A percentile compares a stretch with the other conserved stretches of the same genome.
These are phyloP conservation scores for Lepidotrigona ventralis DNA, from an alignment of 1,140 invertebrate species.

Conservation along the genomic window DNA sequence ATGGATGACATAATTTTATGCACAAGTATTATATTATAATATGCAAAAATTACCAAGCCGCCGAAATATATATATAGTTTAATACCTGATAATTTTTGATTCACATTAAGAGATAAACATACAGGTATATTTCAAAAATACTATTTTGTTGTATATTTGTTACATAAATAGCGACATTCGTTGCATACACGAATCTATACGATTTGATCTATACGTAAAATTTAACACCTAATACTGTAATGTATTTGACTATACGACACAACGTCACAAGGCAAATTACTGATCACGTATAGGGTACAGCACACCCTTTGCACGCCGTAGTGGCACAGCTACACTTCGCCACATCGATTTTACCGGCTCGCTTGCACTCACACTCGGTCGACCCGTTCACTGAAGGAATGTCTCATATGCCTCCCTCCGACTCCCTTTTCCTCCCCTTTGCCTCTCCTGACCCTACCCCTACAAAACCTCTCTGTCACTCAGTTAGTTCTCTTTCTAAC, in stretches of 20 bases:
- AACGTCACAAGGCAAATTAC: conserved; percentile 57
- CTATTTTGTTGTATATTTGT: neutral
- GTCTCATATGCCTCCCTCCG: conserved; percentile 70
- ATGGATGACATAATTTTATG: neutral
- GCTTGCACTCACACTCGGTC: conserved; percentile 70
- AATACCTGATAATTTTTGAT: neutral
- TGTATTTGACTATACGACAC: conserved; percentile 31
- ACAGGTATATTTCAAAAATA: neutral
- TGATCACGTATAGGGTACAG: conserved; percentile 43
- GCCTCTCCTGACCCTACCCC: conserved; percentile 28
- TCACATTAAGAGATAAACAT: neutral
- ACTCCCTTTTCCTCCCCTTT: conserved; percentile 54
- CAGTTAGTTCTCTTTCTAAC: conserved; percentile 60
- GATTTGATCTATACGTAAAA: neutral
- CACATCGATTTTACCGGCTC: conserved; percentile 77
- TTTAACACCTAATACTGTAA: conserved; percentile 10
- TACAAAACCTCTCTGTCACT: conserved; percentile 59
- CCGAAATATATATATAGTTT: neutral
- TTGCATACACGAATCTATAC: neutral
- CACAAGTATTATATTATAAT: neutral
- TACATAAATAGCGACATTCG: neutral
- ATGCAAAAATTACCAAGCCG: neutral
- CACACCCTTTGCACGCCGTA: conserved; percentile 64
- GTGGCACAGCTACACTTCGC: conserved; percentile 72
- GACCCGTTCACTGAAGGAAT: conserved; percentile 72